phyloP scores from a whole-genome alignment of 2,888 invertebrate genomes.

The Nomada hirtipes region DNA sequence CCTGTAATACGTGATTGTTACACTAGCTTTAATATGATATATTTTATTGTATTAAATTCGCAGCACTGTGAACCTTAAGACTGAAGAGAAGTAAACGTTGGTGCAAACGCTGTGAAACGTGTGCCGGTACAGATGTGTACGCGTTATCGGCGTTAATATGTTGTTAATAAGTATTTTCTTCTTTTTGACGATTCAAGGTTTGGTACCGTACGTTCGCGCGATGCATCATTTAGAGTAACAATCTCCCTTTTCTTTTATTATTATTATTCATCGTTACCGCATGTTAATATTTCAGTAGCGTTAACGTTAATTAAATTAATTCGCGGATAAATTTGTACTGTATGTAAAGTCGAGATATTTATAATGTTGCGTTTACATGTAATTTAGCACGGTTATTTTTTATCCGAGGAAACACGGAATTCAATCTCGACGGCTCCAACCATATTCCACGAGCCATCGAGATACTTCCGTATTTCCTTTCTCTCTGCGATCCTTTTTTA shows the following conservation, averaged over 20 bases:
- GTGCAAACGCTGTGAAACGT: slow-evolving; percentile 5
- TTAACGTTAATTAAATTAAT: neutral
- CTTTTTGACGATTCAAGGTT: slow-evolving; percentile 8
- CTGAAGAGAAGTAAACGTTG: slow-evolving; percentile 45
- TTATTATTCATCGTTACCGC: neutral
- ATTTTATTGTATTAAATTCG: slow-evolving; percentile 22
- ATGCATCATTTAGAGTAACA: neutral
- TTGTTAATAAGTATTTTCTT: slow-evolving; percentile 10
- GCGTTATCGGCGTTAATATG: neutral
- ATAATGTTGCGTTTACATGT: neutral
- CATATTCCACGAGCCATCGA: too few relatives aligned
- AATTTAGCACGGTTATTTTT: neutral
- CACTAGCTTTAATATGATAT: slow-evolving; percentile 41
- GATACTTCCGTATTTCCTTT: too few relatives aligned
- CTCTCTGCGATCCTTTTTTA: neutral
- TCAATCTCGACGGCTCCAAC: neutral
- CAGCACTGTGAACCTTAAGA: slow-evolving; percentile 40
- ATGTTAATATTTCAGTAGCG: slow-evolving; percentile 9
- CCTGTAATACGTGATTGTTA: neutral
- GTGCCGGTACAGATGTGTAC: neutral
- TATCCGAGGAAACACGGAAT: neutral
- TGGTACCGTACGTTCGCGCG: neutral
- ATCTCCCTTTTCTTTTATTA: too few relatives aligned
- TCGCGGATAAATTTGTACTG: neutral
- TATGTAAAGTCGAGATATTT: neutral